phyloP scores from a whole-genome alignment of 2,113 vertebrate genomes.

The Chlorodrepanis virens region DNA sequence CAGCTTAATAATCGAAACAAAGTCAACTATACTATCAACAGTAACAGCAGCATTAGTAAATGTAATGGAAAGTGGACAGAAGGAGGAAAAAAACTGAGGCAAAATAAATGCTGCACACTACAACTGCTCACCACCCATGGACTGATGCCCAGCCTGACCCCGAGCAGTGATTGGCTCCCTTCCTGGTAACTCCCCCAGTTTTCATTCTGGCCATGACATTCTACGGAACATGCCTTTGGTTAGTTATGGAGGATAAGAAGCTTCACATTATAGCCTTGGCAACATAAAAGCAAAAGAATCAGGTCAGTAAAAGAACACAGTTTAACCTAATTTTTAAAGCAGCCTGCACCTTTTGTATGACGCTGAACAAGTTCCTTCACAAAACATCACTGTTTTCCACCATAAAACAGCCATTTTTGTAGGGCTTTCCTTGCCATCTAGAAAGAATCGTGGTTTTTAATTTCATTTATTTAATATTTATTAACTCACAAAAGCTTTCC shows the following conservation, averaged over 20 bases:
- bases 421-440: not conserved
- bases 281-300: not conserved
- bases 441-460: not conserved
- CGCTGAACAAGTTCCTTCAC: not conserved
- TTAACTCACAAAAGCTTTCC: constrained; percentile 26
- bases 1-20: not conserved
- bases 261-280: not conserved
- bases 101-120: not conserved
- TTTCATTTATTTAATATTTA: not conserved
- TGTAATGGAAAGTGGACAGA: not conserved
- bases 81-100: not conserved
- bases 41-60: not conserved
- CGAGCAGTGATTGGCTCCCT: accelerated
- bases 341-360: not conserved
- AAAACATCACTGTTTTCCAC: not conserved
- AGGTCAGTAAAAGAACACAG: not conserved
- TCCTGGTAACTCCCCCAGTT: not conserved
- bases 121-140: not conserved
- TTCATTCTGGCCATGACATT: not conserved
- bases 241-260: not conserved
- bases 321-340: not conserved
- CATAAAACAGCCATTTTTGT: not conserved
- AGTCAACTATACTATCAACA: not conserved
- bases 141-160: not conserved
- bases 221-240: not conserved